A percentile compares a stretch with the other conserved stretches of the same genome.
These are phyloP conservation scores for Pollenia labialis DNA, from an alignment of 2,888 invertebrate genomes.

Conservation along the genomic window DNA sequence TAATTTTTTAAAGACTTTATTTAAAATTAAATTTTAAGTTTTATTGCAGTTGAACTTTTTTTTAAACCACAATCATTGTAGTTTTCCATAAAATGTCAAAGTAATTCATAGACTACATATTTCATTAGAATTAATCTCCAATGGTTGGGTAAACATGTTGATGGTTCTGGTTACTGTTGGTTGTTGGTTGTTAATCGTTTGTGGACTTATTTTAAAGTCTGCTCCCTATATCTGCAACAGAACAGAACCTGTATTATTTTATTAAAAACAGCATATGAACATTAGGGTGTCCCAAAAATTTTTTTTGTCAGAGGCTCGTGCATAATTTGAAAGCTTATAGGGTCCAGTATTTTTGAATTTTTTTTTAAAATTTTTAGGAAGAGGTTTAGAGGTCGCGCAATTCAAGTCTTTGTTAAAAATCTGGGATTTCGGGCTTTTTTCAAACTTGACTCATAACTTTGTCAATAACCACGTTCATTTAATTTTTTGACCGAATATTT, in stretches of 20 bases:
- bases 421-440: too few relatives aligned
- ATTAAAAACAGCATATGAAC: conserved; percentile 47
- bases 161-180: conserved; percentile 9
- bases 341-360: too few relatives aligned
- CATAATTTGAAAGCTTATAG: too few relatives aligned
- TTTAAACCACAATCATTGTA: conserved; percentile 47
- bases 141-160: conserved; percentile 56
- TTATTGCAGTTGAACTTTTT: neutral
- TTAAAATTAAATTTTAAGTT: neutral
- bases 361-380: too few relatives aligned
- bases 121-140: conserved; percentile 71
- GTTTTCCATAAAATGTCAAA: conserved; percentile 70
- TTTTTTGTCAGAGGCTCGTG: too few relatives aligned
- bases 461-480: too few relatives aligned
- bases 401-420: too few relatives aligned
- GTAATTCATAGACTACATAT: conserved; percentile 71
- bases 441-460: too few relatives aligned
- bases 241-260: conserved; percentile 55
- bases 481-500: too few relatives aligned
- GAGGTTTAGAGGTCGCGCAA: too few relatives aligned
- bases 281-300: too few relatives aligned
- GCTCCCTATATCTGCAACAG: conserved; percentile 10
- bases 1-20: conserved; percentile 8
- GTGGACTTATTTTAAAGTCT: neutral
- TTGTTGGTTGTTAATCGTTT: conserved; percentile 3